Conservation (phyloP, 2,113 vertebrate species). For the Mus spicilegus region DNA sequence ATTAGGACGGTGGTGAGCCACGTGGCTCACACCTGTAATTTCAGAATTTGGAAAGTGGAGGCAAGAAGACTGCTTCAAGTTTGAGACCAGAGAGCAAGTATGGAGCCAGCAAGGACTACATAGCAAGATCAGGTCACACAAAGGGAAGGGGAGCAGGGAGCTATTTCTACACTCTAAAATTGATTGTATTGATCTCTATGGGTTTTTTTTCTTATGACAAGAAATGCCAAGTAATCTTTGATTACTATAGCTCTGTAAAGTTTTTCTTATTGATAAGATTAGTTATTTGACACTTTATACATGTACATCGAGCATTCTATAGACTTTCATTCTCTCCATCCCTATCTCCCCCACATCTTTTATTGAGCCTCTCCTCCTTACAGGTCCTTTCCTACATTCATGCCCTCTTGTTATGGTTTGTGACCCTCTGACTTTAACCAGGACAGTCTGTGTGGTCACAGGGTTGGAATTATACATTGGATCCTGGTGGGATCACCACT, state of each 20-base stretch:
- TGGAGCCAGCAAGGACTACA: background rate
- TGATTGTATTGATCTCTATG: background rate
- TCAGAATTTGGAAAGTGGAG: background rate
- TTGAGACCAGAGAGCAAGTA: background rate
- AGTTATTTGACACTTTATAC: background rate
- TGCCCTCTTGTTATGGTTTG: background rate
- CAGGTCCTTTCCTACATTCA: no score
- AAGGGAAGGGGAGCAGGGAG: background rate
- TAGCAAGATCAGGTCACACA: background rate
- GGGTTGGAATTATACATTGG: background rate
- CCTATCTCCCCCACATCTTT: background rate
- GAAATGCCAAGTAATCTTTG: background rate
- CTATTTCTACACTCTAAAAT: background rate
- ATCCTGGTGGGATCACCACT: background rate
- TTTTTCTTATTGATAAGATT: background rate
- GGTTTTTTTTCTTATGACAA: no score
- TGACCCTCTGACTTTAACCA: background rate
- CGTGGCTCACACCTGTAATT: background rate
- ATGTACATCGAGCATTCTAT: background rate
- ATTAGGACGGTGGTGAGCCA: background rate
- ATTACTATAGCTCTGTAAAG: background rate
- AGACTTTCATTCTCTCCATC: no score
- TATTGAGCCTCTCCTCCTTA: background rate
- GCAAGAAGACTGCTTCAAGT: background rate
- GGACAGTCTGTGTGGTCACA: background rate